Conservation (phyloP, 1,140 invertebrate species). For the Saccostrea cuccullata region DNA sequence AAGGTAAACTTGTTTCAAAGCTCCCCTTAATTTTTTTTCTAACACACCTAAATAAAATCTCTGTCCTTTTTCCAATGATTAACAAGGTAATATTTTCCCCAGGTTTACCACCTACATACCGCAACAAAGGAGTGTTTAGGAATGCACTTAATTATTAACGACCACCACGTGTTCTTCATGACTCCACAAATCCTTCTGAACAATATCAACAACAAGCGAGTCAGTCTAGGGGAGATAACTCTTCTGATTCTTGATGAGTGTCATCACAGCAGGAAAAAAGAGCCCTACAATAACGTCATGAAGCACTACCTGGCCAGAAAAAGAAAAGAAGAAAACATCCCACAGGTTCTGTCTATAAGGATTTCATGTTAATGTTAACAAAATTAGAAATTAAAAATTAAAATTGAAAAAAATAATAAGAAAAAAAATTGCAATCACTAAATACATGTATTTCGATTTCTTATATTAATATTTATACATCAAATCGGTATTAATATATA, state of each 20-base stretch:
- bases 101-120: not conserved
- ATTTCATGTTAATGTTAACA: too few relatives aligned
- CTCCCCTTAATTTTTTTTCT: not conserved
- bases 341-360: not conserved
- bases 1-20: conserved; percentile 40
- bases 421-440: too few relatives aligned
- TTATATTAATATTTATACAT: too few relatives aligned
- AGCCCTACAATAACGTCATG: conserved; percentile 75
- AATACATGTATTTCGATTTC: too few relatives aligned
- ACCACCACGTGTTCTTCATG: conserved; percentile 68
- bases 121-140: conserved; percentile 20
- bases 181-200: conserved; percentile 73
- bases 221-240: conserved; percentile 60
- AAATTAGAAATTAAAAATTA: too few relatives aligned
- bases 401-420: too few relatives aligned
- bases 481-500: too few relatives aligned
- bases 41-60: not conserved
- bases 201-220: conserved; percentile 60
- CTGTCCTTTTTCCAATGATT: too few relatives aligned
- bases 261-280: conserved; percentile 75
- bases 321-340: not conserved
- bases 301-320: conserved; percentile 61
- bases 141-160: conserved; percentile 60
- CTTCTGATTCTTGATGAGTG: conserved; percentile 77
- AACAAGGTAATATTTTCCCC: not conserved